These are phyloP conservation scores for Centroberyx gerrardi DNA, from an alignment of 2,797 vertebrate species.

Conservation along the genomic window DNA sequence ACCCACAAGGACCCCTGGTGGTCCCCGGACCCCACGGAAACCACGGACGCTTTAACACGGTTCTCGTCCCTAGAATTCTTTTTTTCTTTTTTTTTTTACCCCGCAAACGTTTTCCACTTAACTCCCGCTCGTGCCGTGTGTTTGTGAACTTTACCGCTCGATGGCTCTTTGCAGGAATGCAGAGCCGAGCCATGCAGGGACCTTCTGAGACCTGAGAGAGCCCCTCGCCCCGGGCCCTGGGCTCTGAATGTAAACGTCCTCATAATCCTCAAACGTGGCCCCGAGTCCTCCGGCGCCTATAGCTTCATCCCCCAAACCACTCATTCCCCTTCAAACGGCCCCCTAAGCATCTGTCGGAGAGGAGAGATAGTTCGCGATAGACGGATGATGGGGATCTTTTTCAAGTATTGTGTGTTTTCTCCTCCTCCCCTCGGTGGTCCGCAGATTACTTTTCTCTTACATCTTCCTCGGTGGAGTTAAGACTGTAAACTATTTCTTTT, in stretches of 20 bases:
- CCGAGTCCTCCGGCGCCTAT: slow-evolving; percentile 61
- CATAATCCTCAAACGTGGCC: slow-evolving; percentile 84
- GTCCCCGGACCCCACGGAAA: too few species aligned
- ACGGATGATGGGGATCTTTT: slow-evolving; percentile 63
- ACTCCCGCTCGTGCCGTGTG: too few species aligned
- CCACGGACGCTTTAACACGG: too few species aligned
- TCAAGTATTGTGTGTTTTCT: slow-evolving; percentile 49
- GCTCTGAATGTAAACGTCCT: slow-evolving; percentile 70
- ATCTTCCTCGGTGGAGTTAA: slow-evolving; percentile 35
- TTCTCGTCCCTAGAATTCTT: background rate
- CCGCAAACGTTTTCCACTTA: slow-evolving; percentile 1
- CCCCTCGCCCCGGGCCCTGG: slow-evolving; percentile 50
- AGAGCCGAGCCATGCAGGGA: slow-evolving; percentile 37
- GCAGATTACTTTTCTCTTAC: slow-evolving; percentile 61
- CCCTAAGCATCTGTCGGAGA: slow-evolving; percentile 36
- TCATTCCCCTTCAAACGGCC: slow-evolving; percentile 79
- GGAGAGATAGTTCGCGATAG: slow-evolving; percentile 53
- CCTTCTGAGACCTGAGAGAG: slow-evolving; percentile 33
- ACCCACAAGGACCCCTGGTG: too few species aligned
- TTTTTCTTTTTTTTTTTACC: slow-evolving; percentile 11
- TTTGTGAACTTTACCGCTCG: slow-evolving; percentile 46
- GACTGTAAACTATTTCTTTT: slow-evolving; percentile 31
- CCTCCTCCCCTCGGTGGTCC: slow-evolving; percentile 20
- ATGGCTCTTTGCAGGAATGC: slow-evolving; percentile 52
- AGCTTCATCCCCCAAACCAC: slow-evolving; percentile 67